Evolutionary conservation across 2,797 vertebrate species (phyloP).

Genomic region (Graptemys geographica): DNA sequence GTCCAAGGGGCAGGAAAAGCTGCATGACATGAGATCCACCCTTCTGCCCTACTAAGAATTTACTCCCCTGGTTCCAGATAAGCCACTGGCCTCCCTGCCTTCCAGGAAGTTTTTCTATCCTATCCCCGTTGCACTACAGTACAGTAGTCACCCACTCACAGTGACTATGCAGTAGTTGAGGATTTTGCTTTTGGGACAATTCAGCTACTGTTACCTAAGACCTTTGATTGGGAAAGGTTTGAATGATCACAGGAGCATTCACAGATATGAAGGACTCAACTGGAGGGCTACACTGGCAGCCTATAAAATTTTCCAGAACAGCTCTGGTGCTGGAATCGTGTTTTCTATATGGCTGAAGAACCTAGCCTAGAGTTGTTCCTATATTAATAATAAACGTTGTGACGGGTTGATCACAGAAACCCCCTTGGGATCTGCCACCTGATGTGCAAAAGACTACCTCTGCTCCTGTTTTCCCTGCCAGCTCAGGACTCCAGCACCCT

Average conservation of each 20-base stretch:
- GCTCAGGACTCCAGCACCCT: too few relatives aligned
- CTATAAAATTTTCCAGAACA: accelerated
- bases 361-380: not conserved
- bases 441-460: too few relatives aligned
- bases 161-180: not conserved
- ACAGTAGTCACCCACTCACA: not conserved
- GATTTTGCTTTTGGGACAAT: not conserved
- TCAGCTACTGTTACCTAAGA: not conserved
- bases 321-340: not conserved
- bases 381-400: not conserved
- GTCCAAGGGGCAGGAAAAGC: not conserved
- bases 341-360: accelerated
- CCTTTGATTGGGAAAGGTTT: not conserved
- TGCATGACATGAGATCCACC: not conserved
- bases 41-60: not conserved
- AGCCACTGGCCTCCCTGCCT: not conserved
- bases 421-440: too few relatives aligned
- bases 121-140: not conserved
- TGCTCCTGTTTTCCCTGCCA: too few relatives aligned
- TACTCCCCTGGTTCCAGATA: not conserved
- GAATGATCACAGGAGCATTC: accelerated
- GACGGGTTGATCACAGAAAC: too few relatives aligned
- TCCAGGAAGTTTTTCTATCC: not conserved
- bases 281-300: not conserved
- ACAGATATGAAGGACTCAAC: not conserved